A percentile compares a stretch with the other conserved stretches of the same genome.
Conservation (phyloP, 2,113 vertebrate species). For the Spizaetus ornatus region DNA sequence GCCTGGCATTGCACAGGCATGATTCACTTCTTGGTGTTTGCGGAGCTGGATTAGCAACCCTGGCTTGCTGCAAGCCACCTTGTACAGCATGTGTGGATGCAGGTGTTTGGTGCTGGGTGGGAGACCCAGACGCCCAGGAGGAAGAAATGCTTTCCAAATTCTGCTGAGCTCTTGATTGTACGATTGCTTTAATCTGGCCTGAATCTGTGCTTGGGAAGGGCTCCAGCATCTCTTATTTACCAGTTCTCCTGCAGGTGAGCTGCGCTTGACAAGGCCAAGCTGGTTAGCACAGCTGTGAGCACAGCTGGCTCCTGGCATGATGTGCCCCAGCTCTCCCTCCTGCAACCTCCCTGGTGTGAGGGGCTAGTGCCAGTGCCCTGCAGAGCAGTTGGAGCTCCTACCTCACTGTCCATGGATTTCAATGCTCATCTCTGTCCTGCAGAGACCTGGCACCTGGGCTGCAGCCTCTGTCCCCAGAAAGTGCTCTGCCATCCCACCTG, state of each 20-base stretch:
- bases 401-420: background rate
- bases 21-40: background rate
- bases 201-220: background rate
- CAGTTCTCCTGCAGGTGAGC: rapidly evolving
- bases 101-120: background rate
- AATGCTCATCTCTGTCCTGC: background rate
- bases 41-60: background rate
- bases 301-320: rapidly evolving
- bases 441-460: background rate
- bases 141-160: background rate
- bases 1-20: background rate
- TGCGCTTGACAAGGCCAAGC: background rate
- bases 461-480: background rate
- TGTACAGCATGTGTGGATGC: rapidly evolving
- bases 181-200: background rate
- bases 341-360: too few species aligned
- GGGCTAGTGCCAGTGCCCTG: too few species aligned
- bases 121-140: background rate
- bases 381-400: background rate
- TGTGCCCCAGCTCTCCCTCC: background rate
- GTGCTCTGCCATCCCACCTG: background rate
- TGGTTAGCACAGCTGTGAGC: background rate
- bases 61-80: background rate
- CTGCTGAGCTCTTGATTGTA: background rate
- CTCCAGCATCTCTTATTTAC: background rate